Percentiles rank a stretch among this genome's conserved stretches.
Evolutionary conservation across 2,113 vertebrate genomes (phyloP).

Genomic region (Capra hircus): DNA sequence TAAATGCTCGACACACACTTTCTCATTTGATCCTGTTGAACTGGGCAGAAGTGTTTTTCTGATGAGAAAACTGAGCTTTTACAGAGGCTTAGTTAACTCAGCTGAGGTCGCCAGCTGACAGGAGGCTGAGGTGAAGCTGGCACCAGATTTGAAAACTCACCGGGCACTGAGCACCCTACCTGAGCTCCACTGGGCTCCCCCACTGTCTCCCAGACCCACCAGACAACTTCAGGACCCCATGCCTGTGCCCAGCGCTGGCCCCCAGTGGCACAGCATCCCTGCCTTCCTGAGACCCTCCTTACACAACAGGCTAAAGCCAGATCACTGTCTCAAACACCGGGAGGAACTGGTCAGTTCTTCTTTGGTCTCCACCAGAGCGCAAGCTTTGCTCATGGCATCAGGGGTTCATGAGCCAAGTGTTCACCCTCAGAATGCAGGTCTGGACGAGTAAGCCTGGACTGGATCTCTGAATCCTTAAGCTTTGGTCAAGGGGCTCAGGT

Average conservation of each 20-base stretch:
- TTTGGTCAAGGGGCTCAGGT: not conserved
- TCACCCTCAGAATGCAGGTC: not conserved
- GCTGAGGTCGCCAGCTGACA: not conserved
- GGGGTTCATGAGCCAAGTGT: not conserved
- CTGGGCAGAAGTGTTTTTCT: not conserved
- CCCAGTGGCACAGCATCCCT: no score
- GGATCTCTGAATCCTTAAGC: not conserved
- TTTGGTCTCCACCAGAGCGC: not conserved
- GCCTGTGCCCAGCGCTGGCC: not conserved
- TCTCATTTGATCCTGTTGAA: not conserved
- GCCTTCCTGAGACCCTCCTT: not conserved
- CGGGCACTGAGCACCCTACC: not conserved
- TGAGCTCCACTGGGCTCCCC: not conserved
- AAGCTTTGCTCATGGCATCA: not conserved
- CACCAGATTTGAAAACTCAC: not conserved
- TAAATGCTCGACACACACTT: not conserved
- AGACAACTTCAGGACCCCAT: rapidly evolving
- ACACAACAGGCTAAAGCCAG: not conserved
- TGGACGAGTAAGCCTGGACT: not conserved
- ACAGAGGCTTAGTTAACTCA: not conserved
- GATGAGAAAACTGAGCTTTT: not conserved
- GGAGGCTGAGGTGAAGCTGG: not conserved
- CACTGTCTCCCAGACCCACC: not conserved
- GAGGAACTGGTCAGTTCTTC: not conserved
- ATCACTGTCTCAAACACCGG: not conserved